phyloP scores from a whole-genome alignment of 2,888 invertebrate species.

The Melieria crassipennis region DNA sequence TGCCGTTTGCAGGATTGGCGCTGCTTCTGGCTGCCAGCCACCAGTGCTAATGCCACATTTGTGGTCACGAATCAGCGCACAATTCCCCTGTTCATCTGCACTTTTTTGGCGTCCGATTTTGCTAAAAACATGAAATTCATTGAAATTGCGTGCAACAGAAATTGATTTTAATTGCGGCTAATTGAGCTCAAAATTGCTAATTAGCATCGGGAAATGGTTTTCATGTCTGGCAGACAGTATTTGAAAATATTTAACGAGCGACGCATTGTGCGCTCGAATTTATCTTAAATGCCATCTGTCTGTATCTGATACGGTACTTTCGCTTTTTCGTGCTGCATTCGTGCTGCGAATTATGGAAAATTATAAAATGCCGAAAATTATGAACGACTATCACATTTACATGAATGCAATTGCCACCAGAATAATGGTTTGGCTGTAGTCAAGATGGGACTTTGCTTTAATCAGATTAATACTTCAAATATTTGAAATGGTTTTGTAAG shows the following conservation, averaged over 20 bases:
- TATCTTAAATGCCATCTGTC: background rate
- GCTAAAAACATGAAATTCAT: slow-evolving; percentile 6
- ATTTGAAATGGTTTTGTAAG: too few relatives aligned
- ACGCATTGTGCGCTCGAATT: background rate
- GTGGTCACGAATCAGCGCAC: background rate
- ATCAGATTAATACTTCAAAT: too few relatives aligned
- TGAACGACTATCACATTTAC: too few relatives aligned
- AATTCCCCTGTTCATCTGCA: background rate
- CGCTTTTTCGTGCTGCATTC: background rate
- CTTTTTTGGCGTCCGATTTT: background rate
- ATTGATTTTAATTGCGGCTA: slow-evolving; percentile 39
- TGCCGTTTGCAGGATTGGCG: background rate
- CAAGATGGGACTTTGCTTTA: too few relatives aligned
- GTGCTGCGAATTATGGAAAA: background rate
- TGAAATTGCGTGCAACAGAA: slow-evolving; percentile 8
- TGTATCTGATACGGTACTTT: background rate
- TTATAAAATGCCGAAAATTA: too few relatives aligned
- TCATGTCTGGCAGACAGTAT: background rate
- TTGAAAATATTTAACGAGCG: background rate
- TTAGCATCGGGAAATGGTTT: slow-evolving; percentile 17
- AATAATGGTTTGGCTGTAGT: too few relatives aligned
- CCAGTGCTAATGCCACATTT: too few relatives aligned
- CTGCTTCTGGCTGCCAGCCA: too few relatives aligned
- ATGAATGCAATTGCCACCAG: too few relatives aligned
- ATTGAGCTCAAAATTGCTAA: slow-evolving; percentile 36